phyloP scores from a whole-genome alignment of 2,888 invertebrate species.

The Sphaerophoria taeniata region DNA sequence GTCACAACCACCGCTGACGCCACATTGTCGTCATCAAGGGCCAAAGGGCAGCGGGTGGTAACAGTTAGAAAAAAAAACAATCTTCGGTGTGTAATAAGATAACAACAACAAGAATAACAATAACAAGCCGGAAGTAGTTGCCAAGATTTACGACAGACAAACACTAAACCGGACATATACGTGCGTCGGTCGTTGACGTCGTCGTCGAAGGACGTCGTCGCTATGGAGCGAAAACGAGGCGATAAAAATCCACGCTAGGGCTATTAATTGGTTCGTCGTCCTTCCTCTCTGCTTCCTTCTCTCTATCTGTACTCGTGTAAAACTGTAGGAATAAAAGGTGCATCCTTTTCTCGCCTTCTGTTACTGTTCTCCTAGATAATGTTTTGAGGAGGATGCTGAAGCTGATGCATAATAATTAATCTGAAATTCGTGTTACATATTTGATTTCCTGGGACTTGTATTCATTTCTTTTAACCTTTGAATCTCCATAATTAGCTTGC shows the following conservation, averaged over 20 bases:
- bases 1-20: neutral
- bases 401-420: constrained; percentile 57
- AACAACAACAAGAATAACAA: neutral
- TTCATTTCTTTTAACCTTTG: constrained; percentile 15
- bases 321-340: neutral
- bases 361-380: neutral
- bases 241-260: constrained; percentile 69
- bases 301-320: neutral
- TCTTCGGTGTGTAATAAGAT: neutral
- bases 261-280: constrained; percentile 66
- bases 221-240: constrained; percentile 64
- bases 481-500: constrained; percentile 33
- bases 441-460: constrained; percentile 53
- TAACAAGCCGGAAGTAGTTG: constrained; percentile 67
- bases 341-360: constrained; percentile 11
- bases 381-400: neutral
- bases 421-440: constrained; percentile 61
- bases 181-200: too few species aligned
- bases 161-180: constrained; percentile 68
- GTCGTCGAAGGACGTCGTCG: constrained; percentile 16
- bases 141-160: constrained; percentile 70
- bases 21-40: neutral
- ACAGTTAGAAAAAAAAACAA: neutral
- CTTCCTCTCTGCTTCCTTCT: neutral
- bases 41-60: neutral